phyloP scores from a whole-genome alignment of 2,797 vertebrate genomes.

The Galagoides demidoff region DNA sequence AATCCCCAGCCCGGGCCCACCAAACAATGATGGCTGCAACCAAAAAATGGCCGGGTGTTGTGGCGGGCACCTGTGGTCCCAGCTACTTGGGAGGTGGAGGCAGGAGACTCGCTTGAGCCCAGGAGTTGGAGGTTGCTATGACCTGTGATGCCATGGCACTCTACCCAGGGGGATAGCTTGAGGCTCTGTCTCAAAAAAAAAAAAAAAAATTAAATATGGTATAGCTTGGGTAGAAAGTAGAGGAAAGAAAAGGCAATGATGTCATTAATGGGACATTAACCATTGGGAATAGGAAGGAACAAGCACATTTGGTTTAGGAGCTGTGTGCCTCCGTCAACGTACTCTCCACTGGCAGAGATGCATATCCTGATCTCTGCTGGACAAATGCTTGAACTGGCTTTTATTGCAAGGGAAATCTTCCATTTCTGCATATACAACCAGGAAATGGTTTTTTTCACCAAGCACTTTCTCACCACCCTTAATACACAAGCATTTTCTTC shows the following conservation, averaged over 20 bases:
- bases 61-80: too few relatives aligned
- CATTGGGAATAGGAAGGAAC: not conserved
- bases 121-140: too few relatives aligned
- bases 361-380: not conserved
- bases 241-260: not conserved
- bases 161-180: too few relatives aligned
- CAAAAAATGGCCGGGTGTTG: too few relatives aligned
- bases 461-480: not conserved
- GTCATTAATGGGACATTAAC: not conserved
- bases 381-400: not conserved
- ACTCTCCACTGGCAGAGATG: not conserved
- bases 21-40: too few relatives aligned
- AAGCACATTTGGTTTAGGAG: not conserved
- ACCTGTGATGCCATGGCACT: too few relatives aligned
- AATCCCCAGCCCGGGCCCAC: too few relatives aligned
- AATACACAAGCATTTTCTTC: slow-evolving; percentile 10
- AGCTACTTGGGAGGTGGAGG: too few relatives aligned
- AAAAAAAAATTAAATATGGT: slow-evolving; percentile 21
- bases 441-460: not conserved
- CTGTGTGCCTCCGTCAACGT: not conserved
- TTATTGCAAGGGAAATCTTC: not conserved
- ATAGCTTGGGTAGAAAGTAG: not conserved
- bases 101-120: too few relatives aligned
- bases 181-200: too few relatives aligned
- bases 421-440: not conserved